Base-by-base conservation (phyloP, 92 coral and sea anemone genomes). In the Isaurus tuberculatus region DNA sequence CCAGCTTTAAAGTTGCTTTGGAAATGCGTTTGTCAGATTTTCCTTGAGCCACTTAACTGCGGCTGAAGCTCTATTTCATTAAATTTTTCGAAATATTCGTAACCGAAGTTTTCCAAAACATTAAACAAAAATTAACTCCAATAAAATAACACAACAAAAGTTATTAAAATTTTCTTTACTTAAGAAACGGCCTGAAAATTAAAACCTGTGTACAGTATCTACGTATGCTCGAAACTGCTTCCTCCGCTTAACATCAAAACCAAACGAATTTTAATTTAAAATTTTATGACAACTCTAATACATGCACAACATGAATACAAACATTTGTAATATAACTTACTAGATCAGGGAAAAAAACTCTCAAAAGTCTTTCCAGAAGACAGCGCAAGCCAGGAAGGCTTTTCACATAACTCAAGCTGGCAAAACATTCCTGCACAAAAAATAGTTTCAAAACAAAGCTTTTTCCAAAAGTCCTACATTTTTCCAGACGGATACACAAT, bases 351-450 rank as follows among this genome's bases (percentile, higher is more conserved):
- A 93, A 65, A 49, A 93, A 80, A 75, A 89, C 84, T 67, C 80
- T 89, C 49, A 93, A 70, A 31, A 88, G 83, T 57, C 92, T 93
- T 55, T 91, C 98, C n/a, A 92, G 93, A 65, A 87, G 87, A 51
- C 70, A 55, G 46, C 86, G 67, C 66, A 93, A 84, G 19, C 86
- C 73, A 29, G 72, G 75, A 80, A 91, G 83, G 83, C 83, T 84
- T 51, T 74, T 75, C 49, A 91, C 92, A 20, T 86, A 84, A 33
- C 88, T 92, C 74, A 93, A 89, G 73, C 80, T 88, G 57, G 93
- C 79, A 10, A 93, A 87, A 80, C 70, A 57, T 23, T 58, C 70
- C 82, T 77, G 82, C 32, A 26, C 2, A 28, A 13, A 55, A 31
- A 30, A 29, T 8, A 27, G 14, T 51, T 3, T 28, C 2, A 36